These are phyloP conservation scores for Nasonia vitripennis DNA, from an alignment of 1,140 invertebrate species.

Conservation along the genomic window DNA sequence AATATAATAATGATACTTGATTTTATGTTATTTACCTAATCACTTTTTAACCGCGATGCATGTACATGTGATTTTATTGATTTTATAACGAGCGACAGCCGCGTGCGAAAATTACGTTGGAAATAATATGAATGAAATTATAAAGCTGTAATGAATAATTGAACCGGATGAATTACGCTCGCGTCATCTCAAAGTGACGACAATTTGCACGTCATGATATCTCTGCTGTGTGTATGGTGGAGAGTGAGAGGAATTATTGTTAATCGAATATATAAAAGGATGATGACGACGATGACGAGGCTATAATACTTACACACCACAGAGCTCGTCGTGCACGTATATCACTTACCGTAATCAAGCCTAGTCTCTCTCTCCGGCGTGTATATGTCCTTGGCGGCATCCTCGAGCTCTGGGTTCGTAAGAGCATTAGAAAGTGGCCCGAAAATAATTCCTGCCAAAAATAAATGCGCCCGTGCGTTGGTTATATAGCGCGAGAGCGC, in stretches of 20 bases:
- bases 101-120: too few species aligned
- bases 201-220: neutral
- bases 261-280: constrained; percentile 32
- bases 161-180: neutral
- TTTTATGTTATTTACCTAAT: too few species aligned
- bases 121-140: neutral
- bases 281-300: constrained; percentile 16
- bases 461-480: constrained; percentile 14
- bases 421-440: constrained; percentile 47
- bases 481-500: neutral
- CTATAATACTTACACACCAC: neutral
- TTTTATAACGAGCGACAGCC: neutral
- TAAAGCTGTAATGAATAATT: neutral
- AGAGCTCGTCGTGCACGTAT: neutral
- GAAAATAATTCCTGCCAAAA: constrained; percentile 44
- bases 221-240: neutral
- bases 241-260: neutral
- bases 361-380: neutral
- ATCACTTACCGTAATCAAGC: constrained; percentile 14
- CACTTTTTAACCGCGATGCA: too few species aligned
- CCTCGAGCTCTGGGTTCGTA: constrained; percentile 14
- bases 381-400: constrained; percentile 39
- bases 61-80: neutral
- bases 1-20: too few species aligned
- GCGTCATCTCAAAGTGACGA: neutral